Evolutionary conservation across 2,113 vertebrate genomes (phyloP).

Genomic region (Podarcis muralis): DNA sequence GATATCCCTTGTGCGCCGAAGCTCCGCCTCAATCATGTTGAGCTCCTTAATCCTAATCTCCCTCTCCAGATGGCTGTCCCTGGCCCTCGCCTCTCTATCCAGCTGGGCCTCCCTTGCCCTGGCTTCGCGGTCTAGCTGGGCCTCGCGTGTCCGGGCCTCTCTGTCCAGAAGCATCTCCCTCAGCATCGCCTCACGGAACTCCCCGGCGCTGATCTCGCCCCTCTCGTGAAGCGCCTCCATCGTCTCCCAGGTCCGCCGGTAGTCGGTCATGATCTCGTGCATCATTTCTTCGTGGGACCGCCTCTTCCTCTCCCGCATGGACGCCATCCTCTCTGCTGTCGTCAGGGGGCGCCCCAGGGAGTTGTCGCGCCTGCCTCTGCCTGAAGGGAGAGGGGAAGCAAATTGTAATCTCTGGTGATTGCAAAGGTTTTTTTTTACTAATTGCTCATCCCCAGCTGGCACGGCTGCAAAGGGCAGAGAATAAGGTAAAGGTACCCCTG

Average conservation of each 20-base stretch:
- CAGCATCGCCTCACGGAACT: conserved; percentile 30
- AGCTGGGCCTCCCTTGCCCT: conserved; percentile 21
- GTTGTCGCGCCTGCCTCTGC: not conserved
- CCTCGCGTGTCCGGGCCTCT: conserved; percentile 20
- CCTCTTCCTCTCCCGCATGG: conserved; percentile 31
- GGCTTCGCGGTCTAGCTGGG: conserved; percentile 23
- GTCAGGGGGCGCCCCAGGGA: conserved; percentile 5
- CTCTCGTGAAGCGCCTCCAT: conserved; percentile 32
- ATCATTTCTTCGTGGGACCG: conserved; percentile 32
- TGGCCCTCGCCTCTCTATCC: conserved; percentile 17
- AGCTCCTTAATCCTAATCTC: conserved; percentile 31
- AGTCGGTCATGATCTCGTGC: conserved; percentile 30
- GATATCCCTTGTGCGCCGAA: conserved; percentile 24
- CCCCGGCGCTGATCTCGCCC: conserved; percentile 13
- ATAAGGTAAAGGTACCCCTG: no score
- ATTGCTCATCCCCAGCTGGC: not conserved
- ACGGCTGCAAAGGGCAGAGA: not conserved
- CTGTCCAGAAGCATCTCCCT: conserved; percentile 34
- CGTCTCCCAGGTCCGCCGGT: conserved; percentile 33
- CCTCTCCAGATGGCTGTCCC: conserved; percentile 15
- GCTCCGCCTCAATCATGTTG: conserved; percentile 22
- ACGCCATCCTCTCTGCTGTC: conserved; percentile 26
- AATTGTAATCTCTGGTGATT: no score
- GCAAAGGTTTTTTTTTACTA: no score
- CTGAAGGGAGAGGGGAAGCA: not conserved